Base-by-base conservation (phyloP, 2,888 invertebrate genomes). In the Dasypolia templi region DNA sequence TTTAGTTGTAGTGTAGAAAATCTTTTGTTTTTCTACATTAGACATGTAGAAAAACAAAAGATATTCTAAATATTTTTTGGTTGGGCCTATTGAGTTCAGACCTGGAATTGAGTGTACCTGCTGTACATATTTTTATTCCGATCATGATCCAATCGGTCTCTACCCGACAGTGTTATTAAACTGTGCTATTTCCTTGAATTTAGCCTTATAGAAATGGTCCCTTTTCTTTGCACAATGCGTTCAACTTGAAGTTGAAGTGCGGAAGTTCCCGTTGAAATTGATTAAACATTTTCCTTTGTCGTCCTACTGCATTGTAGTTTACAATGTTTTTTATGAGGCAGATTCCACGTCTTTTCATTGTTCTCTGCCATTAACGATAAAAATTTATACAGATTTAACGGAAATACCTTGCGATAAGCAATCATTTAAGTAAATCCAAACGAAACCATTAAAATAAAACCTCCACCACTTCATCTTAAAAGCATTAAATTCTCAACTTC, bases 121-220 rank as follows among this genome's bases (percentile, higher is more conserved):
- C 75, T 79, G 53, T 44, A 59, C 39, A 56, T 39, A 53, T 53
- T 67, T 59, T 46, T 39, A 19, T 53, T 46, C 49, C 72, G 62
- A 74, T 80, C 81, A 86, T 81, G 75, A 85, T 85, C 83, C 85
- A 87, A 88, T 89, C 86, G 84, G 70, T 83, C 82, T 77, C 65
- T 70, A 72, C 78, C 71, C 72, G 71, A 79, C 80, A 77, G 53
- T 79, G 81, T 84, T 84, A 84, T 83, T 86, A 76, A 77, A 83
- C 83, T 59, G 76, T 80, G 86, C 82, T 84, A 79, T 85, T 85
- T 82, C 73, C 80, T 77, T 81, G 79, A 85, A 85, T 86, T 79
- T 81, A 66, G 77, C 82, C 73, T 85, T 81, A 77, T 82, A 81
- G 69, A 82, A 76, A 82, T 79, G 62, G 72, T 80, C 76, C 66